Percentiles rank a stretch among this genome's conserved stretches.
Conservation (phyloP, 1,140 invertebrate genomes). For the Drosophila takahashii region DNA sequence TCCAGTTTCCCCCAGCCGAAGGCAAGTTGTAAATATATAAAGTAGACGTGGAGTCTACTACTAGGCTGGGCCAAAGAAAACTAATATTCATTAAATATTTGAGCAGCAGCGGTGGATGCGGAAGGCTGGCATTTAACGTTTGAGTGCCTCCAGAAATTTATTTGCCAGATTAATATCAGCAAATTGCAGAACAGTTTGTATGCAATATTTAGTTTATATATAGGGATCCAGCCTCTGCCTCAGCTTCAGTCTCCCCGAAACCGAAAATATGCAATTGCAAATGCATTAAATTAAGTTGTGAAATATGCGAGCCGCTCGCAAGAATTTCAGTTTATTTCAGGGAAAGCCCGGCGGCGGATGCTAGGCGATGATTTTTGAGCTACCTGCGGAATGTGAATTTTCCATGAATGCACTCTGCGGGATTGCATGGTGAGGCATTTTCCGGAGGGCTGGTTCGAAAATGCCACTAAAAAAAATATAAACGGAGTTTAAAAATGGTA, state of each 20-base stretch:
- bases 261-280: slow-evolving; percentile 54
- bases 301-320: slow-evolving; percentile 52
- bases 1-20: slow-evolving; percentile 2
- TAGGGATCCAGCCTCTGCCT: neutral
- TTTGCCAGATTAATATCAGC: slow-evolving; percentile 68
- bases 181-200: slow-evolving; percentile 66
- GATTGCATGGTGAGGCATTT: slow-evolving; percentile 40
- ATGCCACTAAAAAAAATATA: slow-evolving; percentile 10
- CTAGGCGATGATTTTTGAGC: slow-evolving; percentile 60
- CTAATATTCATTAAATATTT: slow-evolving; percentile 81
- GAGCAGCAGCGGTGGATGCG: slow-evolving; percentile 32
- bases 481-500: neutral
- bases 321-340: slow-evolving; percentile 15
- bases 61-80: slow-evolving; percentile 52
- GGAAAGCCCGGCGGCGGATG: slow-evolving; percentile 4
- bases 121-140: slow-evolving; percentile 62
- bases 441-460: neutral
- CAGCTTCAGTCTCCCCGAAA: neutral
- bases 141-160: slow-evolving; percentile 72
- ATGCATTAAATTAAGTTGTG: slow-evolving; percentile 76
- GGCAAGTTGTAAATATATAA: slow-evolving; percentile 46
- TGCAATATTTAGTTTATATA: slow-evolving; percentile 48
- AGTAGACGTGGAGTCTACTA: slow-evolving; percentile 16
- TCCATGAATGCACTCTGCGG: slow-evolving; percentile 72
- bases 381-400: slow-evolving; percentile 55